Base-by-base conservation (phyloP, 2,888 invertebrate species). In the Thymelicus sylvestris region DNA sequence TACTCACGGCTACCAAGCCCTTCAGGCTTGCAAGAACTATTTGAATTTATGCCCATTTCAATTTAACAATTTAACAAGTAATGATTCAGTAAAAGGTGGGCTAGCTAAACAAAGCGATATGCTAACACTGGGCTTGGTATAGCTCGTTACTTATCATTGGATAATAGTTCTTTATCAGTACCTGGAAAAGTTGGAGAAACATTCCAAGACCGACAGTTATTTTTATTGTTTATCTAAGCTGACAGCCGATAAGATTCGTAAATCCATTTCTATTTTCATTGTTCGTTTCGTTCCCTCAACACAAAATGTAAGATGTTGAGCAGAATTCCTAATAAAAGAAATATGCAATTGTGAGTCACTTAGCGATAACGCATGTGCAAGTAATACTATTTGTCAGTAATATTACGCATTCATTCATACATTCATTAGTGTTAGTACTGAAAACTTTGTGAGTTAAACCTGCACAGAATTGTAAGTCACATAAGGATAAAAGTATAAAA, bases 361-460 rank as follows among this genome's bases (percentile, higher is more conserved):
- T 19, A 31, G 31, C 39, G 68, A 63, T 68, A 70, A 59, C 64
- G 19, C 38, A 24, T 38, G 19, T 38, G 48, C 50, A 38, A 31
- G 47, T 47, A 41, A 55, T 47, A 68, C 44, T 75, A 76, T 75
- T 10, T 62, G 39, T 55, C 48, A 31, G 71, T 73, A 71, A 75
- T 73, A 73, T 79, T 80, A 80, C 78, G 70, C 75, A 77, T 77
- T 50, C 48, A 7, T 52, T 79, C 81, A 78, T 81, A 80, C 75
- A 78, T 76, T 75, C 77, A 63, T 52, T 41, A n/a, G 48, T 47
- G 7, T 48, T 48, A 31, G 31, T 31, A 48, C 48, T n/a, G 7
- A 31, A 63, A 38, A 48, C 38, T 31, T 47, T 4, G 47, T n/a
- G 63, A 55, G 12, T 24, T 52, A 52, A 47, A 47, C 15, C 7